Base-by-base conservation (phyloP, 2,888 invertebrate genomes). In the Caenorhabditis doughertyi region DNA sequence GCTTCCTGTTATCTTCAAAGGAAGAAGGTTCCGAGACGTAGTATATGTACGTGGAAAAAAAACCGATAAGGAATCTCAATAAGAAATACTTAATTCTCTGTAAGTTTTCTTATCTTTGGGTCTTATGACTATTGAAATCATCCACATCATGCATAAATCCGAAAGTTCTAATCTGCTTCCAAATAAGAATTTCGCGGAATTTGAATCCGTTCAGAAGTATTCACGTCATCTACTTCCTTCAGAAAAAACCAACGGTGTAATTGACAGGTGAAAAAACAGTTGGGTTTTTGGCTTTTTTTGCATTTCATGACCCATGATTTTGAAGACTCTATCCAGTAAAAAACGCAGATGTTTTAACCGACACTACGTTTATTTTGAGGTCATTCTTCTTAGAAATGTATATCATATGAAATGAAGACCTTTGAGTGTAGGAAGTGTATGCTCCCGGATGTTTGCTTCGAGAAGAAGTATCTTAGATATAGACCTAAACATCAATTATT, bases 371-470 rank as follows among this genome's bases (percentile, higher is more conserved):
- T n/a, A n/a, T n/a, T n/a, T n/a, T n/a, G n/a, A n/a, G n/a, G n/a
- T n/a, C n/a, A n/a, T n/a, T n/a, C n/a, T n/a, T n/a, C n/a, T n/a
- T n/a, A n/a, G n/a, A n/a, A n/a, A n/a, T n/a, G n/a, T n/a, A 35
- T 35, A 44, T 51, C 64, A 64, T 47, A 47, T 64, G 64, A 53
- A 53, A 7, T 11, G 1, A 25, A 62, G 42, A 39, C 1, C 39
- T 39, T 25, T 13, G 35, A 3, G 18, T 60, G 13, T 9, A 64
- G 64, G 32, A 53, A 67, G 53, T 39, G 21, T 53, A n/a, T 13
- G 18, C 11, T 25, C 9, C 67, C 76, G 76, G 76, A 76, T 76
- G 76, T 76, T 76, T 76, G 39, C 35, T 42, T 39, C 42, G 16
- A 25, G n/a, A 25, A 53, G 27, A 42, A n/a, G 53, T 4, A n/a